These are phyloP conservation scores for Mesochorus sp. DNA, from an alignment of 2,888 invertebrate species.

Conservation along the genomic window DNA sequence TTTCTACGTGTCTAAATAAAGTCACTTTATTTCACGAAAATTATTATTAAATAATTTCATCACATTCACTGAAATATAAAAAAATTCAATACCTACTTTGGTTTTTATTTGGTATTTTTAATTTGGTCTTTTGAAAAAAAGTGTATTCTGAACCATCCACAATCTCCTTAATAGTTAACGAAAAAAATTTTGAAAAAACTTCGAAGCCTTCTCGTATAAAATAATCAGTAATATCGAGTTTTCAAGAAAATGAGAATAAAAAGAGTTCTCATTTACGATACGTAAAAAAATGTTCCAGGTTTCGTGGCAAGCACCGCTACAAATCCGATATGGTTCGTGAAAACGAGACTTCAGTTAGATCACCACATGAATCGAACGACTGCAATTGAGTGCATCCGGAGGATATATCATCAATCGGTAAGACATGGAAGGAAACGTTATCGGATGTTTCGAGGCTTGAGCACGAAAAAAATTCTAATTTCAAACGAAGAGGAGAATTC, in stretches of 20 bases:
- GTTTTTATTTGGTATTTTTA: too few species aligned
- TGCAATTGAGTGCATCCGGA: slow-evolving; percentile 90
- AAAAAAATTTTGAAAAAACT: background rate
- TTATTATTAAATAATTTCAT: too few species aligned
- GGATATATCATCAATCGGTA: slow-evolving; percentile 92
- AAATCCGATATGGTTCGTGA: slow-evolving; percentile 99
- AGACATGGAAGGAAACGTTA: slow-evolving; percentile 69
- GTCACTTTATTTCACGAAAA: too few species aligned
- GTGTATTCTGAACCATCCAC: too few species aligned
- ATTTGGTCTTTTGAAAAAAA: too few species aligned
- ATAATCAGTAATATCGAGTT: slow-evolving; percentile 15
- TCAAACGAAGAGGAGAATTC: too few species aligned
- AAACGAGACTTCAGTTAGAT: slow-evolving; percentile 98
- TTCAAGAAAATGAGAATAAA: background rate
- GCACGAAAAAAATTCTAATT: too few species aligned
- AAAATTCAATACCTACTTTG: too few species aligned
- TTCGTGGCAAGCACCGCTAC: slow-evolving; percentile 98
- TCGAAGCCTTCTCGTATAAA: too few species aligned
- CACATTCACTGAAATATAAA: too few species aligned
- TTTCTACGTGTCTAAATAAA: too few species aligned
- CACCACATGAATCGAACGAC: slow-evolving; percentile 86
- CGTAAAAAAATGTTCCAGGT: slow-evolving; percentile 84
- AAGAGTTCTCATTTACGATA: slow-evolving; percentile 1
- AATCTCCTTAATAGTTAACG: too few species aligned
- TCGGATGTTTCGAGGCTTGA: slow-evolving; percentile 54